Percentiles rank a stretch among this genome's conserved stretches.
Conservation (phyloP, 2,113 vertebrate species). For the Castor canadensis region DNA sequence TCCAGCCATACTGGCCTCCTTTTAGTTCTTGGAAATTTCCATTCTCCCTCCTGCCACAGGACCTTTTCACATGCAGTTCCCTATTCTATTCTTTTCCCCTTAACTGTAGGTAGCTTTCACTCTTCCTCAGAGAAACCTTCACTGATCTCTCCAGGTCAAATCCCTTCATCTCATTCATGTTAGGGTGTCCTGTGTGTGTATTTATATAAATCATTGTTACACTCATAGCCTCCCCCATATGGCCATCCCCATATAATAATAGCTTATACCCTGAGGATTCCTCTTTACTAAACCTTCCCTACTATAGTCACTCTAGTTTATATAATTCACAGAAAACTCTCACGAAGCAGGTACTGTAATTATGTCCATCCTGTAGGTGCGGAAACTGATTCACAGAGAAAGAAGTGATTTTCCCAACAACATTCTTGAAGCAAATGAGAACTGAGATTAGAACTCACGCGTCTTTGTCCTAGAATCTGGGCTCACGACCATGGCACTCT, state of each 20-base stretch:
- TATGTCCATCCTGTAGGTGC: neutral
- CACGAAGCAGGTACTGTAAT: rapidly evolving
- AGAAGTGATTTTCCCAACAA: neutral
- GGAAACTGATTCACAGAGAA: neutral
- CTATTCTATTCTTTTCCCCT: neutral
- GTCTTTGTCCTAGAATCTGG: neutral
- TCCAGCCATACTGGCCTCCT: neutral
- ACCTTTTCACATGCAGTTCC: neutral
- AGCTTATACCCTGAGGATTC: neutral
- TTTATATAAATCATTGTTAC: neutral
- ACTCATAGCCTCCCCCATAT: neutral
- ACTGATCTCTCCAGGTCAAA: neutral
- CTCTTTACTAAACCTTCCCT: neutral
- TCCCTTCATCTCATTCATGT: neutral
- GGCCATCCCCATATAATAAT: neutral
- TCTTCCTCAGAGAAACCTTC: neutral
- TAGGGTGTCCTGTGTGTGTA: neutral
- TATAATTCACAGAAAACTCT: neutral
- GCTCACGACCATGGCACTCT: rapidly evolving
- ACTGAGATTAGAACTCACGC: neutral
- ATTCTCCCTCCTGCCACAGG: neutral
- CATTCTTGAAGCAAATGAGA: neutral
- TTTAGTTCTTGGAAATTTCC: neutral
- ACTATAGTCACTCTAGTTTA: neutral
- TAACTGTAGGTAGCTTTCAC: neutral